Base-by-base conservation (phyloP, 1,140 invertebrate species). In the Nasonia longicornis region DNA sequence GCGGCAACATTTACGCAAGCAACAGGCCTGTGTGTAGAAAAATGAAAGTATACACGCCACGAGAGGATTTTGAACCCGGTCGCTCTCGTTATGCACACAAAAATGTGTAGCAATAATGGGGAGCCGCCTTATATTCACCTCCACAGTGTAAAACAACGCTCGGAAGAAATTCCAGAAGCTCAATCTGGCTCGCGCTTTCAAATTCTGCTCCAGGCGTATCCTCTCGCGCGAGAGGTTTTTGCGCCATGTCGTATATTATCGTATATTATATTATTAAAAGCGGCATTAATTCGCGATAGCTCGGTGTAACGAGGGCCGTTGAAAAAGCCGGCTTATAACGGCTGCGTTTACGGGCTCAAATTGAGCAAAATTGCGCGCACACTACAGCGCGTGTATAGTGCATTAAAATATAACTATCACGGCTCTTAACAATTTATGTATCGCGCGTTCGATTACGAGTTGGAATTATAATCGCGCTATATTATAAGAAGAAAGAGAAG, bases 231-330 rank as follows among this genome's bases (percentile, higher is more conserved):
- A 52, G 11, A 52, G 14, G 48, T 58, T 58, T 78, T 78, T 71
- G 14, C 35, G 22, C 12, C 3, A 20, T 8, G 29, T 20, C 38
- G 14, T n/a, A 64, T 48, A 69, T 31, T 6, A 12, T 20, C 38
- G 14, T 31, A 64, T 48, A 69, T 20, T 45, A n/a, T 38, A n/a
- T 38, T 58, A 58, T 58, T 58, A 58, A 58, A 20, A 58, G 52
- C 52, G 52, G 16, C 38, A 72, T 79, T 79, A 79, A 79, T 79
- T 72, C 69, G n/a, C 35, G 52, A 63, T 64, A 11, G 69, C 52
- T n/a, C 16, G 26, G 14, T 38, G 10, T 38, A 78, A 69, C 42
- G 10, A 52, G 64, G 52, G 48, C 16, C 48, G 48, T 16, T 52
- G 48, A 52, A 52, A 52, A 52, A 52, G 48, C 48, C 16, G 48